Evolutionary conservation across 1,140 invertebrate species (phyloP).

Genomic region (Ditylenchus dipsaci): DNA sequence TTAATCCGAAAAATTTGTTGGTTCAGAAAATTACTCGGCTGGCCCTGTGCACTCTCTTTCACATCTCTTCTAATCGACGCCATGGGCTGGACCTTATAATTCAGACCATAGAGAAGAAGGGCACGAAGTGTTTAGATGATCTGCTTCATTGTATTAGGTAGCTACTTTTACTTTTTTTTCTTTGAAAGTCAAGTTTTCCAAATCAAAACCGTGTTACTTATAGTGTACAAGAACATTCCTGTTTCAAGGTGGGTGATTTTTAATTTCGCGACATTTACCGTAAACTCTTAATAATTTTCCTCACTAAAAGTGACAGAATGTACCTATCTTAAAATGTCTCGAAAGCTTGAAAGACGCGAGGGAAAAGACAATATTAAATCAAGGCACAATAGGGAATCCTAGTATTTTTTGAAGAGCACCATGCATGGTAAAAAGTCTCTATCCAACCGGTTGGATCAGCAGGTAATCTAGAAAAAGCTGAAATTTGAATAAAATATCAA

Average conservation of each 20-base stretch:
- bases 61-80: conserved; percentile 37
- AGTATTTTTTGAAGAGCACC: too few species aligned
- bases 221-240: conserved; percentile 20
- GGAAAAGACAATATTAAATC: too few species aligned
- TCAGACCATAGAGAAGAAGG: conserved; percentile 15
- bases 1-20: not conserved
- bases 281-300: not conserved
- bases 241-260: not conserved
- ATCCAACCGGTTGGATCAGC: too few species aligned
- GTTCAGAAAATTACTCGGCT: conserved; percentile 28
- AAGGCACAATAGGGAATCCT: too few species aligned
- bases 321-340: too few species aligned
- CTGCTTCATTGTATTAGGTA: conserved; percentile 27
- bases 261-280: not conserved
- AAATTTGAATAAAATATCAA: too few species aligned
- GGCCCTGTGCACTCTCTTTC: conserved; percentile 27
- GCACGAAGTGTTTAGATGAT: conserved; percentile 21
- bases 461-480: too few species aligned
- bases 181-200: too few species aligned
- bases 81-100: conserved; percentile 37
- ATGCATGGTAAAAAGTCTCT: too few species aligned
- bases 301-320: too few species aligned
- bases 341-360: too few species aligned
- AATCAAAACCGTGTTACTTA: too few species aligned
- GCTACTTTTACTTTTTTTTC: not conserved